A percentile compares a stretch with the other conserved stretches of the same genome.
These are phyloP conservation scores for Paedocypris micromegethes DNA, from an alignment of 2,797 vertebrate species.

Conservation along the genomic window DNA sequence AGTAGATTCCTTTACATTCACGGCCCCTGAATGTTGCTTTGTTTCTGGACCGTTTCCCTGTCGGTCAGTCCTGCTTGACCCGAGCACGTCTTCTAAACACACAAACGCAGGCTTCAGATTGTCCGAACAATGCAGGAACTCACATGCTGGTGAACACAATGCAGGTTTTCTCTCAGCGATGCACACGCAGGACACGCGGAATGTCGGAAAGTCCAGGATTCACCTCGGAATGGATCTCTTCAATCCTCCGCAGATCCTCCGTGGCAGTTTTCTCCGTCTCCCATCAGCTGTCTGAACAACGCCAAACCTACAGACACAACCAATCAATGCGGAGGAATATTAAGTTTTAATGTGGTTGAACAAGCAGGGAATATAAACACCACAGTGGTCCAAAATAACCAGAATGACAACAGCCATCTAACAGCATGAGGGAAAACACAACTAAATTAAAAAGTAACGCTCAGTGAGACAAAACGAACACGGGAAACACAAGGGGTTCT, in stretches of 20 bases:
- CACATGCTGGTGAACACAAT: background rate
- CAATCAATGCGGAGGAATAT: background rate
- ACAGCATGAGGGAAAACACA: too few species aligned
- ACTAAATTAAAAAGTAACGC: too few species aligned
- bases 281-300: background rate
- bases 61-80: background rate
- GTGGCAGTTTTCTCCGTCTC: background rate
- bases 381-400: too few species aligned
- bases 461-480: too few species aligned
- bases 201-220: background rate
- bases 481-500: too few species aligned
- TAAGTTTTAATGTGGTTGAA: background rate
- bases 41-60: background rate
- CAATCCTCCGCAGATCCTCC: background rate
- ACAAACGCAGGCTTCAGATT: slow-evolving; percentile 7
- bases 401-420: too few species aligned
- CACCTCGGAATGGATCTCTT: background rate
- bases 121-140: slow-evolving; percentile 9
- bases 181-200: background rate
- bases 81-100: slow-evolving; percentile 5
- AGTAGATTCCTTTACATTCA: too few species aligned
- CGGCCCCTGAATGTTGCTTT: background rate
- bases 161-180: slow-evolving; percentile 1
- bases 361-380: too few species aligned
- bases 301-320: background rate